phyloP scores from a whole-genome alignment of 2,888 invertebrate genomes.

The Gortyna flavago region DNA sequence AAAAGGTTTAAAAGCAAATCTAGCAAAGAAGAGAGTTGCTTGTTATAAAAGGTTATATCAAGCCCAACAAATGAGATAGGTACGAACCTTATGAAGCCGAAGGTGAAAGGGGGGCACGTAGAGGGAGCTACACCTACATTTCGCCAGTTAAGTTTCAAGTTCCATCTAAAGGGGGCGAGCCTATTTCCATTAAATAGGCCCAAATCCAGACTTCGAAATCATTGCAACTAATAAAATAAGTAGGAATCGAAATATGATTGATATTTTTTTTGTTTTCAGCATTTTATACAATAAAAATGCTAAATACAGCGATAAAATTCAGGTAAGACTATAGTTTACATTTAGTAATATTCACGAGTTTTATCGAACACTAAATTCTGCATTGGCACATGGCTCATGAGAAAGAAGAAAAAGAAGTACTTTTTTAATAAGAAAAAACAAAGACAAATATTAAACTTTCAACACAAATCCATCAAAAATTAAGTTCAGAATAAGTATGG shows the following conservation, averaged over 20 bases:
- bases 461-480: background rate
- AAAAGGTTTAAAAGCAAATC: too few relatives aligned
- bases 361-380: too few relatives aligned
- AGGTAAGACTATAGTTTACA: constrained; percentile 35
- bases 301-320: constrained; percentile 16
- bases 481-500: background rate
- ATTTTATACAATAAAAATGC: constrained; percentile 37
- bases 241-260: background rate
- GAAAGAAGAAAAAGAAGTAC: background rate
- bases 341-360: background rate
- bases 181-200: background rate
- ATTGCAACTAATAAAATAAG: background rate
- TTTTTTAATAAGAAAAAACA: constrained; percentile 1
- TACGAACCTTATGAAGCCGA: too few relatives aligned
- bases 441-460: background rate
- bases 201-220: background rate
- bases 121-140: background rate
- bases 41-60: too few relatives aligned
- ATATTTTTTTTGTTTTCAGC: constrained; percentile 41
- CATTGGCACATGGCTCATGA: background rate
- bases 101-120: too few relatives aligned
- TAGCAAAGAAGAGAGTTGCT: too few relatives aligned
- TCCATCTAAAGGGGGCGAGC: too few relatives aligned
- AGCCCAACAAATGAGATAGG: too few relatives aligned
- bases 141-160: background rate